A percentile compares a stretch with the other conserved stretches of the same genome.
Conservation (phyloP, 2,797 vertebrate genomes). For the Bufotes viridis region DNA sequence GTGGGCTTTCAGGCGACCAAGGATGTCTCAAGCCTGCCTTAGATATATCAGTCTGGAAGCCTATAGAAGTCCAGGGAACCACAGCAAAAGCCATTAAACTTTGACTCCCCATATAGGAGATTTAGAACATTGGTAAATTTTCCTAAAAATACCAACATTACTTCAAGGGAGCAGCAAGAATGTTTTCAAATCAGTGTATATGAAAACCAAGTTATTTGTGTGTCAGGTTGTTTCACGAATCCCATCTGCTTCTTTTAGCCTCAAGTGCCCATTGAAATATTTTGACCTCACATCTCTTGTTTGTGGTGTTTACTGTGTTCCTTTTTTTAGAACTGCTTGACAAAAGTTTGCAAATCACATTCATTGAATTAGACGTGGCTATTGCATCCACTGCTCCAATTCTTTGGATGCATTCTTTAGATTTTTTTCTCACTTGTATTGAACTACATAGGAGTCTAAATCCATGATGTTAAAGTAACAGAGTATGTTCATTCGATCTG, state of each 20-base stretch:
- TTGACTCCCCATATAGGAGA: neutral
- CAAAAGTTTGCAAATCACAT: slow-evolving; percentile 10
- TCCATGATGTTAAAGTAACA: neutral
- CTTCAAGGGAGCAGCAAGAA: neutral
- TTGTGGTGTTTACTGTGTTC: slow-evolving; percentile 17
- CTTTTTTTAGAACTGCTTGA: slow-evolving; percentile 10
- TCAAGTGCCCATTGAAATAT: neutral
- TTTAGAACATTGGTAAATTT: neutral
- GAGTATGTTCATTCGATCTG: too few species aligned
- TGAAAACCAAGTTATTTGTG: neutral
- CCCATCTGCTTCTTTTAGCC: slow-evolving; percentile 30
- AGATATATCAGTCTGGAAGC: too few species aligned
- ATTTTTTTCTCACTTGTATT: neutral
- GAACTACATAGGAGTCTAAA: neutral
- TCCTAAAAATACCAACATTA: neutral
- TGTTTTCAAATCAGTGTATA: neutral
- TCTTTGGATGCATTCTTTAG: neutral
- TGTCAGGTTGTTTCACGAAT: neutral
- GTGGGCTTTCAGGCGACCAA: too few species aligned
- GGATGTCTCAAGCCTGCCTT: too few species aligned
- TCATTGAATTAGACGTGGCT: slow-evolving; percentile 33
- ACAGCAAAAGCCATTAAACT: neutral
- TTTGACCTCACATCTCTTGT: slow-evolving; percentile 30
- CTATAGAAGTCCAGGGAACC: neutral
- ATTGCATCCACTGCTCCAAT: neutral